Evolutionary conservation across 1,140 invertebrate genomes (phyloP).

Genomic region (Diprion similis): DNA sequence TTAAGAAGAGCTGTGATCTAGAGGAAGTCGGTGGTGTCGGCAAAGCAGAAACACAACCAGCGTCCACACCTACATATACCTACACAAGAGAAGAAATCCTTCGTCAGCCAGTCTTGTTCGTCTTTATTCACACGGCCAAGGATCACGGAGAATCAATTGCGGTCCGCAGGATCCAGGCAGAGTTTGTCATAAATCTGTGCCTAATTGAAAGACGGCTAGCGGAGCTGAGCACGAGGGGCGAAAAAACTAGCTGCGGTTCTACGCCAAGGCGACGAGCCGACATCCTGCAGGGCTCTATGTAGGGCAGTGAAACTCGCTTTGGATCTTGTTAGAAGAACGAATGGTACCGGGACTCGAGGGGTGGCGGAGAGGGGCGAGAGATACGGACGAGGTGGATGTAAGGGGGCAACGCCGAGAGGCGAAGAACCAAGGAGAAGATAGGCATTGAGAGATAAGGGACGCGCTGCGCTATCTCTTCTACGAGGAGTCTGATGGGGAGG

Average conservation of each 20-base stretch:
- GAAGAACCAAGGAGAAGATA: slow-evolving; percentile 31
- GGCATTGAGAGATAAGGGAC: slow-evolving; percentile 46
- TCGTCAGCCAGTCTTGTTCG: too few species aligned
- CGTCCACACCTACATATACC: background rate
- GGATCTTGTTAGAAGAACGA: slow-evolving; percentile 28
- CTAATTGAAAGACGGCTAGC: slow-evolving; percentile 51
- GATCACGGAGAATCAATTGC: background rate
- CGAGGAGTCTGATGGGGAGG: slow-evolving; percentile 10
- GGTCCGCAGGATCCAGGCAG: background rate
- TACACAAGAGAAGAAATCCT: too few species aligned
- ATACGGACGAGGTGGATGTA: slow-evolving; percentile 4
- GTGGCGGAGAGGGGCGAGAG: background rate
- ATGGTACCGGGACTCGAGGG: too few species aligned
- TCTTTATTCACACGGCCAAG: too few species aligned
- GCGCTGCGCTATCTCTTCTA: slow-evolving; percentile 28
- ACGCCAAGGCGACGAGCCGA: background rate
- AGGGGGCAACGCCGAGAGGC: slow-evolving; percentile 5
- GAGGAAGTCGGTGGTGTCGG: background rate
- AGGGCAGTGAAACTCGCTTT: slow-evolving; percentile 27
- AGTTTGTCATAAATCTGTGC: slow-evolving; percentile 33
- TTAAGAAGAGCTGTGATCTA: background rate
- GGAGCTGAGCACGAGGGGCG: slow-evolving; percentile 32
- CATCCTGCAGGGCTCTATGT: background rate
- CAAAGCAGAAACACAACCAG: too few species aligned
- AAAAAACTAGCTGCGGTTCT: slow-evolving; percentile 27